These are phyloP conservation scores for Pseudococcus longispinus DNA, from an alignment of 2,888 invertebrate genomes.

Conservation along the genomic window DNA sequence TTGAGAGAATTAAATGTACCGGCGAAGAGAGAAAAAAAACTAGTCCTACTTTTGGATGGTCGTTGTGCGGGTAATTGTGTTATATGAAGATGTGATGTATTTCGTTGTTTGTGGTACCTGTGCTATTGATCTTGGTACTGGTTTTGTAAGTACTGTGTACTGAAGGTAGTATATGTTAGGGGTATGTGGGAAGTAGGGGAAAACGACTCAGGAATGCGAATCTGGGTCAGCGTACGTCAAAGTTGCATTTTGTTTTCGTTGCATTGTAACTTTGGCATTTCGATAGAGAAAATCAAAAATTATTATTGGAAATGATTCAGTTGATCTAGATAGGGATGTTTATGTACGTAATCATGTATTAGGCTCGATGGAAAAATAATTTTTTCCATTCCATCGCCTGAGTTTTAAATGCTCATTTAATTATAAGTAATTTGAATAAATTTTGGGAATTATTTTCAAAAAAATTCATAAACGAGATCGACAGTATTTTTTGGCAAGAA, in stretches of 20 bases:
- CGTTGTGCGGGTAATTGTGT: slow-evolving; percentile 41
- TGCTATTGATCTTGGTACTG: background rate
- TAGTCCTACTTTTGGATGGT: slow-evolving; percentile 37
- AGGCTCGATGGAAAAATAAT: too few species aligned
- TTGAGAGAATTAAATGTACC: slow-evolving; percentile 36
- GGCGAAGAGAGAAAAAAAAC: background rate
- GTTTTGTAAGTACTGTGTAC: background rate
- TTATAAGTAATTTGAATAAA: too few species aligned
- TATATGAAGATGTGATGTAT: slow-evolving; percentile 35
- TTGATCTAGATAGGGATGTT: too few species aligned
- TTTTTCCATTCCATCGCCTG: too few species aligned
- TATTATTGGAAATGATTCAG: too few species aligned
- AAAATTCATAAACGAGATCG: too few species aligned
- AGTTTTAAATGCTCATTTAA: too few species aligned
- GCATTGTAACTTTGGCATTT: background rate
- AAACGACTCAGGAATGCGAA: background rate
- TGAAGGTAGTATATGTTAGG: background rate
- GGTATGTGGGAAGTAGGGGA: slow-evolving; percentile 14
- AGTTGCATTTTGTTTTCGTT: background rate
- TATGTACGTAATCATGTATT: too few species aligned
- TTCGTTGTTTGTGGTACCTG: slow-evolving; percentile 10
- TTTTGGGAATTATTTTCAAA: too few species aligned
- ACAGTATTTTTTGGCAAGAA: too few species aligned
- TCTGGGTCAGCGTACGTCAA: background rate
- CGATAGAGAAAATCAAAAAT: too few species aligned